phyloP scores from a whole-genome alignment of 2,113 vertebrate genomes.

The Ceuthmochares aereus region DNA sequence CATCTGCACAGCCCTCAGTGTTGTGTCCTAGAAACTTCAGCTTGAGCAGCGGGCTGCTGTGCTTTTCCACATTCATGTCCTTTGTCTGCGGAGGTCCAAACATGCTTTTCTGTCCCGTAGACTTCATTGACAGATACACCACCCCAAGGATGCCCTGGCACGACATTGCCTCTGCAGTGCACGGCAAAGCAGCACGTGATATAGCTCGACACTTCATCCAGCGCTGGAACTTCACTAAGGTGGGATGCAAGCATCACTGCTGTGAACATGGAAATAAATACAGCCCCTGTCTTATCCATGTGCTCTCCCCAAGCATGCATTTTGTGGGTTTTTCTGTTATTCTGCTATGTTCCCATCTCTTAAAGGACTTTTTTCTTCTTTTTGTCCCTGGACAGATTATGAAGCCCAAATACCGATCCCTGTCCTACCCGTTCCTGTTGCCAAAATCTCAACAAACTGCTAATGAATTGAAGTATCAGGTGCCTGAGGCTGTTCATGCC shows the following conservation, averaged over 20 bases:
- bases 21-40: neutral
- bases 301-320: neutral
- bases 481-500: slow-evolving; percentile 80
- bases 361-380: neutral
- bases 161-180: slow-evolving; percentile 90
- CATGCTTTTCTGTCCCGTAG: slow-evolving; percentile 1
- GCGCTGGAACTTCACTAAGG: slow-evolving; percentile 98
- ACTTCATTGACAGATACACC: slow-evolving; percentile 94
- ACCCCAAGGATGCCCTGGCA: slow-evolving; percentile 98
- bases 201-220: slow-evolving; percentile 96
- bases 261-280: fast-evolving
- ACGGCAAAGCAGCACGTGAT: slow-evolving; percentile 90
- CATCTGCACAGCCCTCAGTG: neutral
- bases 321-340: neutral
- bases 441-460: slow-evolving; percentile 92
- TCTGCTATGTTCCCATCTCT: neutral
- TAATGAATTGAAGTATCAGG: slow-evolving; percentile 84
- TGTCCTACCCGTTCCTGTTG: slow-evolving; percentile 90
- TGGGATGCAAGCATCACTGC: neutral
- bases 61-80: neutral
- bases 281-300: neutral
- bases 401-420: slow-evolving; percentile 92
- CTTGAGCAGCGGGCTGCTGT: fast-evolving
- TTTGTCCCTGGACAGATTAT: slow-evolving; percentile 79
- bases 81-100: neutral